Percentiles rank a stretch among this genome's conserved stretches.
Evolutionary conservation across 1,140 invertebrate species (phyloP).

Genomic region (Diabrotica undecimpunctata): DNA sequence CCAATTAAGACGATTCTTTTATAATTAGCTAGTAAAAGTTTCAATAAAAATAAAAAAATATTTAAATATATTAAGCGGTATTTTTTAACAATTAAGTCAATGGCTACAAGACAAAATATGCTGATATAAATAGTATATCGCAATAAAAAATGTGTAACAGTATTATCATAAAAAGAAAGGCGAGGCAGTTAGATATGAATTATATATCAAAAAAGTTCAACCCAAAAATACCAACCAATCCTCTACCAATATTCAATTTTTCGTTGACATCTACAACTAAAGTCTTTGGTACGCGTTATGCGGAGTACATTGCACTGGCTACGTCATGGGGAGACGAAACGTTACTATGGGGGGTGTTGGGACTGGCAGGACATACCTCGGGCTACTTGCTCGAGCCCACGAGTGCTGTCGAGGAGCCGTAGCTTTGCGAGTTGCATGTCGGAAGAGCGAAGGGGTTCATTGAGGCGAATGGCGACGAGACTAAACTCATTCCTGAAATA

Average conservation of each 20-base stretch:
- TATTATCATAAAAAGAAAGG: too few species aligned
- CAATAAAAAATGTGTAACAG: too few species aligned
- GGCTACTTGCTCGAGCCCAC: constrained; percentile 79
- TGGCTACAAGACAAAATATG: too few species aligned
- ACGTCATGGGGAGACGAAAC: constrained; percentile 24
- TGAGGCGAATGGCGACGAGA: constrained; percentile 75
- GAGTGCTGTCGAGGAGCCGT: constrained; percentile 70
- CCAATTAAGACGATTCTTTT: too few species aligned
- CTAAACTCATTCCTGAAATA: constrained; percentile 67
- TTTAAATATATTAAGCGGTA: too few species aligned
- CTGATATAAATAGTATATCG: too few species aligned
- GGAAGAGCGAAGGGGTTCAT: constrained; percentile 89
- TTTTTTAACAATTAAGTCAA: too few species aligned
- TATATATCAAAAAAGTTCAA: too few species aligned
- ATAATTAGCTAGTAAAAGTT: too few species aligned
- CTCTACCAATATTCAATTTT: background rate
- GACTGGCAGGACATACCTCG: constrained; percentile 27
- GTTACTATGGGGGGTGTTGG: constrained; percentile 19
- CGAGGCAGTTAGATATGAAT: too few species aligned
- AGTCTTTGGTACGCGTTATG: constrained; percentile 30
- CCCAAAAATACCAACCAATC: too few species aligned
- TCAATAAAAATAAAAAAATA: too few species aligned
- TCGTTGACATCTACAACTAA: background rate
- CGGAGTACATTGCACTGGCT: constrained; percentile 39
- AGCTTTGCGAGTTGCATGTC: constrained; percentile 81